These are phyloP conservation scores for Adelosebastes latens DNA, from an alignment of 2,797 vertebrate genomes.

Conservation along the genomic window DNA sequence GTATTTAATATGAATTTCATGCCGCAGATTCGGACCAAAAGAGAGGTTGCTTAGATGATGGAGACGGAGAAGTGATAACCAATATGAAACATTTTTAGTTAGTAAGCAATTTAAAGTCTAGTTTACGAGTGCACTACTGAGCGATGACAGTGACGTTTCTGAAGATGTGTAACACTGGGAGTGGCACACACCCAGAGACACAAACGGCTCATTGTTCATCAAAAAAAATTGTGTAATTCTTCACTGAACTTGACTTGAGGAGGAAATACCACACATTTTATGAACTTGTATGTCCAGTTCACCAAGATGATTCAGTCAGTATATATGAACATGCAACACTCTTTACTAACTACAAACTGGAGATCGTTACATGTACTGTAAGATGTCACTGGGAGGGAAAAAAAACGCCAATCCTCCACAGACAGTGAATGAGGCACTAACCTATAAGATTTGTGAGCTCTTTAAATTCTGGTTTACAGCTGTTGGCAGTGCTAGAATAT, in stretches of 20 bases:
- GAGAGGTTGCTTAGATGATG: not conserved
- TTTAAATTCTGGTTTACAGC: not conserved
- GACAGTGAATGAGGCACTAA: not conserved
- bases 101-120: not conserved
- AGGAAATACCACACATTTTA: slow-evolving; percentile 28
- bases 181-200: not conserved
- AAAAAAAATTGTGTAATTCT: slow-evolving; percentile 41
- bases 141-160: not conserved
- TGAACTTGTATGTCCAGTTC: not conserved
- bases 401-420: not conserved
- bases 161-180: not conserved
- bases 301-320: not conserved
- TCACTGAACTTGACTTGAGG: not conserved
- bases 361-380: not conserved
- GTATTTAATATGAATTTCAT: not conserved
- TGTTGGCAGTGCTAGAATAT: not conserved
- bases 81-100: not conserved
- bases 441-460: not conserved
- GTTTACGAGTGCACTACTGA: not conserved
- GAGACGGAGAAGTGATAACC: not conserved
- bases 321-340: not conserved
- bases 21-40: not conserved
- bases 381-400: not conserved
- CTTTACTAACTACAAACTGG: not conserved
- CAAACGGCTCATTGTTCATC: not conserved